Evolutionary conservation across 1,140 invertebrate species (phyloP).

Genomic region (Holcopasites calliopsidis): DNA sequence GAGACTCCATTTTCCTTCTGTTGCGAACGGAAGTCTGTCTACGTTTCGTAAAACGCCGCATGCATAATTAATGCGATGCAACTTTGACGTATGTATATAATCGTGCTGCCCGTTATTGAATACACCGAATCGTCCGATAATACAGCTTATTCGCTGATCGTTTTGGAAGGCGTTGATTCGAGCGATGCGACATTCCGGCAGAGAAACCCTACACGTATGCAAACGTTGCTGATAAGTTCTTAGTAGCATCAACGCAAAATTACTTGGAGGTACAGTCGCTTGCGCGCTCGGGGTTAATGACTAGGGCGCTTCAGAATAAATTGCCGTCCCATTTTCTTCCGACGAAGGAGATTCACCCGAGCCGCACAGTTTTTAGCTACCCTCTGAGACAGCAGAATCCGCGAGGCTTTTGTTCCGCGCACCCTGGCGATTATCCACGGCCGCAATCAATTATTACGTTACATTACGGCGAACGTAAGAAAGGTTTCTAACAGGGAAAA

Average conservation of each 20-base stretch:
- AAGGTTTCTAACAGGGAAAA: constrained; percentile 3
- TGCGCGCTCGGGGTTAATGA: constrained; percentile 18
- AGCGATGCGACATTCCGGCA: neutral
- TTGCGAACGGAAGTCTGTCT: neutral
- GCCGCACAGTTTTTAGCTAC: constrained; percentile 12
- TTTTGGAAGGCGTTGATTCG: neutral
- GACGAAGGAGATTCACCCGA: constrained; percentile 53
- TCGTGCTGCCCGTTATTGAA: neutral
- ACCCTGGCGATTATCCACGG: constrained; percentile 5
- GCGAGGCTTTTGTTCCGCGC: constrained; percentile 3
- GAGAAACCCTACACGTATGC: constrained; percentile 6
- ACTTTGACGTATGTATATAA: neutral
- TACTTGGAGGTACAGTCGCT: constrained; percentile 41
- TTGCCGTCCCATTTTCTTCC: constrained; percentile 53
- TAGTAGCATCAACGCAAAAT: constrained; percentile 54
- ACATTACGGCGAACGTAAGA: constrained; percentile 18
- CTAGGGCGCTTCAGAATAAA: constrained; percentile 51
- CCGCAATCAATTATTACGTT: constrained; percentile 37
- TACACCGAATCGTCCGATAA: too few relatives aligned
- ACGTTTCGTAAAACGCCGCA: neutral
- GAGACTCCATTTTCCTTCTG: constrained; percentile 34
- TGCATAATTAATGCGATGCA: neutral
- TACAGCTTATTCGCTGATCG: too few relatives aligned
- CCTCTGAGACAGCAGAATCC: neutral
- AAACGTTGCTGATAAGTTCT: constrained; percentile 45